Evolutionary conservation across 2,113 vertebrate genomes (phyloP).

Genomic region (cat (Felis catus)): F.catus_Fca126_mat1.0 CM031414.1:83898001-83898500

Average conservation of each 20-base stretch:
- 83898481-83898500: conserved; percentile 84
- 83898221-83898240: conserved; percentile 84
- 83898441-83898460: conserved; percentile 85
- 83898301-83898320: conserved; percentile 70
- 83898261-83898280: conserved; percentile 81
- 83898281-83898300: conserved; percentile 75
- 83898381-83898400: conserved; percentile 59
- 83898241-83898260: conserved; percentile 80
- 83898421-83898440: conserved; percentile 81
- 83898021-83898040: conserved; percentile 42
- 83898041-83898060: conserved; percentile 12
- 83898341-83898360: conserved; percentile 76
- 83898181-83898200: conserved; percentile 78
- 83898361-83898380: conserved; percentile 54
- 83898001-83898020: conserved; percentile 57
- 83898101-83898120: conserved; percentile 81
- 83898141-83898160: conserved; percentile 83
- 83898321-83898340: conserved; percentile 78
- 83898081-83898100: conserved; percentile 61
- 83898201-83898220: conserved; percentile 82
- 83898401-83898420: conserved; percentile 79
- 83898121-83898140: conserved; percentile 79
- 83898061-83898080: conserved; percentile 65
- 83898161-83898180: conserved; percentile 75
- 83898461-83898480: conserved; percentile 83